Evolutionary conservation across 2,113 vertebrate species (phyloP).

Genomic region (Anarrhichthys ocellatus): DNA sequence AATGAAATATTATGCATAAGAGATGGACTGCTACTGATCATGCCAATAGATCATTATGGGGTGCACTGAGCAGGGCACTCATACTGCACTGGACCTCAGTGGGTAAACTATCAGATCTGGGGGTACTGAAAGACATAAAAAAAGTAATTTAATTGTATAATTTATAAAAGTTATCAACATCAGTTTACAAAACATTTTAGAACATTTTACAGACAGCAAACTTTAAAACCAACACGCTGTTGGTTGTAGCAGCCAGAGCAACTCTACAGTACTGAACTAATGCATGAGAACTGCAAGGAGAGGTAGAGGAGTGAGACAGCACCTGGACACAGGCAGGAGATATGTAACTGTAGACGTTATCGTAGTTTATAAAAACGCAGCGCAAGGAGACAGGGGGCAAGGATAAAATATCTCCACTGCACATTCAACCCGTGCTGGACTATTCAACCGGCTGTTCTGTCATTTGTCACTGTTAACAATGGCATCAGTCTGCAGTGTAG

Average conservation of each 20-base stretch:
- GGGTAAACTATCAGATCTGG: neutral
- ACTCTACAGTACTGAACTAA: neutral
- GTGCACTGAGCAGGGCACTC: neutral
- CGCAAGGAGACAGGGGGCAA: neutral
- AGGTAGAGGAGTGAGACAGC: neutral
- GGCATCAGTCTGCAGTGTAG: neutral
- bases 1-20: constrained; percentile 10
- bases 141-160: neutral
- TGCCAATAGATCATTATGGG: constrained; percentile 25
- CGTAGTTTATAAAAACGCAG: neutral
- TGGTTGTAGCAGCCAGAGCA: neutral
- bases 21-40: constrained; percentile 6
- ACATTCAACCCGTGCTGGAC: neutral
- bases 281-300: constrained; percentile 5
- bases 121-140: neutral
- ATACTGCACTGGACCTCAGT: neutral
- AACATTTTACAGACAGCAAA: neutral
- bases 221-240: too few relatives aligned
- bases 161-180: neutral
- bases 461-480: neutral
- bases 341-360: neutral
- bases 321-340: neutral
- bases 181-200: neutral
- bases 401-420: too few relatives aligned
- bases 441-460: neutral